Evolutionary conservation across 1,140 invertebrate genomes (phyloP).

Genomic region (Oryctes rhinoceros): DNA sequence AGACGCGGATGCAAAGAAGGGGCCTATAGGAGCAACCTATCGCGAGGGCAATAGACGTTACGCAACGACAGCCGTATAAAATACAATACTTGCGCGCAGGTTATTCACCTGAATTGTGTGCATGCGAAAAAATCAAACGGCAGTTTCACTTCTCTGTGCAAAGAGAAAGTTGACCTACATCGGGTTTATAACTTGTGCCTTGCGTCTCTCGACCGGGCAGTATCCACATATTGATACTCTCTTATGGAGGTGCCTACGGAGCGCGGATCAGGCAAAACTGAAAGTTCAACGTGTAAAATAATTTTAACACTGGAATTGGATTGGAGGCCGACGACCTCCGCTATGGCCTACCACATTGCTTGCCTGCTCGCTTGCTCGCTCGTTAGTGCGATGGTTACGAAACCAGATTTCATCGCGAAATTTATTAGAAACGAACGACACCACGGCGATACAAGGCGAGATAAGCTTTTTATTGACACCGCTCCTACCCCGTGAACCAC

Average conservation of each 20-base stretch:
- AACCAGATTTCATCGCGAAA: not conserved
- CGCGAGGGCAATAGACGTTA: slow-evolving; percentile 52
- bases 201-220: not conserved
- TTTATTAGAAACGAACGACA: slow-evolving; percentile 11
- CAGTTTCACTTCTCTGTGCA: slow-evolving; percentile 58
- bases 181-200: slow-evolving; percentile 46
- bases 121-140: slow-evolving; percentile 58
- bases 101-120: slow-evolving; percentile 59
- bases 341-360: not conserved
- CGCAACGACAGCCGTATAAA: slow-evolving; percentile 51
- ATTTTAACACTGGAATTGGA: slow-evolving; percentile 42
- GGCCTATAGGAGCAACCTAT: not conserved
- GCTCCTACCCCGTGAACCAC: no score
- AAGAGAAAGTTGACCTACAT: slow-evolving; percentile 61
- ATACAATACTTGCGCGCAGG: slow-evolving; percentile 53
- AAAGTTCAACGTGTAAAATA: slow-evolving; percentile 46
- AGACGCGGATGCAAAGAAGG: not conserved
- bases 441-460: not conserved
- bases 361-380: not conserved
- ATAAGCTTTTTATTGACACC: not conserved
- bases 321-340: slow-evolving; percentile 31
- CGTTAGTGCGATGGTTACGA: slow-evolving; percentile 11
- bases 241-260: not conserved
- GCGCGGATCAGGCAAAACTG: slow-evolving; percentile 31
- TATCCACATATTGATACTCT: not conserved